Percentiles rank a stretch among this genome's conserved stretches.
phyloP scores from a whole-genome alignment of 2,113 vertebrate genomes.

The Malurus melanocephalus region DNA sequence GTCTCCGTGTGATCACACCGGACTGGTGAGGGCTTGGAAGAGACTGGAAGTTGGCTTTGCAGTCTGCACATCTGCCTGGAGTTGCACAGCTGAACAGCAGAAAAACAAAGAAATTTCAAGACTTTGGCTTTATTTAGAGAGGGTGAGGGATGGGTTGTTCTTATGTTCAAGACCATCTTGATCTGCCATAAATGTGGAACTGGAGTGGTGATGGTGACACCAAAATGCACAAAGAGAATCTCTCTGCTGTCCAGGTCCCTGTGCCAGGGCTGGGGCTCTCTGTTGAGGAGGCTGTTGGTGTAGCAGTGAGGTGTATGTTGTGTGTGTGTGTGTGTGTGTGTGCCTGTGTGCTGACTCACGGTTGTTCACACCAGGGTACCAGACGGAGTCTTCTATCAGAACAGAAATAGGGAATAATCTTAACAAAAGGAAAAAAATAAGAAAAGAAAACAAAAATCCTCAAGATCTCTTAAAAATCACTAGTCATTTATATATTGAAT shows the following conservation, averaged over 20 bases:
- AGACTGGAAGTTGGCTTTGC: conserved; percentile 38
- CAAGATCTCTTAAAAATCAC: background rate
- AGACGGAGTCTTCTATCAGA: conserved; percentile 43
- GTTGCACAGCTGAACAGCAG: conserved; percentile 45
- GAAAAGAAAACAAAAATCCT: background rate
- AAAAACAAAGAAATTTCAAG: conserved; percentile 32
- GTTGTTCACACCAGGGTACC: conserved; percentile 1
- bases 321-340: background rate
- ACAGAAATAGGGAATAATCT: conserved; percentile 43
- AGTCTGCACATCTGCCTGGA: conserved; percentile 56
- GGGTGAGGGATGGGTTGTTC: conserved; percentile 11
- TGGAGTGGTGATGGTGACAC: conserved; percentile 16
- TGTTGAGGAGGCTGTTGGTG: conserved; percentile 48
- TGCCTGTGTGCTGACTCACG: conserved; percentile 28
- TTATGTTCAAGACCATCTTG: background rate
- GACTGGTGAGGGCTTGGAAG: conserved; percentile 20
- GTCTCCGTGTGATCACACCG: conserved; percentile 82
- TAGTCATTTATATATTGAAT: conserved; percentile 29
- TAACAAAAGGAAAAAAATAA: conserved; percentile 4
- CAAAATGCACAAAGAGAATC: conserved; percentile 5
- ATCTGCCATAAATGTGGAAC: conserved; percentile 18
- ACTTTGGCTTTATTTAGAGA: conserved; percentile 52
- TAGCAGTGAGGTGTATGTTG: background rate
- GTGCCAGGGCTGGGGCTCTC: conserved; percentile 20
- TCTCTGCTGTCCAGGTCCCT: background rate